Evolutionary conservation across 2,797 vertebrate genomes (phyloP), one percentile per base, ranked within the genome.

Genomic region (Micrastur ruficollis): DNA sequence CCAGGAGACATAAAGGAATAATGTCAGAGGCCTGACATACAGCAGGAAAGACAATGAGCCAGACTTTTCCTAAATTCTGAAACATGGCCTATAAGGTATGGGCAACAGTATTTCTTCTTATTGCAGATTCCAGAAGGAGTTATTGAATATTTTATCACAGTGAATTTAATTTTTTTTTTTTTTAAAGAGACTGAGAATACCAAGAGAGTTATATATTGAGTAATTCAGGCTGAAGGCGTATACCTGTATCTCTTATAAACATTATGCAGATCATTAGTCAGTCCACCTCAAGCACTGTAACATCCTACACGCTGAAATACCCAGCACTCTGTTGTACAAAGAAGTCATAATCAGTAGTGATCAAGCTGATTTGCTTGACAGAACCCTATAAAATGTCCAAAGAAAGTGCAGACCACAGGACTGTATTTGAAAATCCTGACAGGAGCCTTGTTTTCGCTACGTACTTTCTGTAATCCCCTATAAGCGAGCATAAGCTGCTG

Each of bases 1-100:
- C 88, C 59, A 92, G 66, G 14, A 92, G 63, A 83, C 74, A 82
- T 46, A 87, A 71, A 94, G 73, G 38, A 95, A 79, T 82, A 82
- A 86, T 58, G 68, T 91, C 76, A 95, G 55, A 86, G 78, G 46
- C 66, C 80, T 85, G 90, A 94, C 62, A 73, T 73, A 47, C 8
- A 90, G 62, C 89, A 91, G 12, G 2, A 67, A 92, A 96, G 52
- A 93, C 76, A 93, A 95, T 18, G 62, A 94, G 81, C 52, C 80
- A 93, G 49, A 46, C 59, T 94, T 32, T n/a, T 62, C 71, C 50
- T 68, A 88, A 95, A 87, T 63, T 89, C 65, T 93, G 55, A 96
- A 93, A 68, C n/a, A 75, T 9, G 81, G 81, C n/a, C 67, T 78
- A 66, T 71, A 86, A 86, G 62, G 29, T 59, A 74, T n/a, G 52